Conservation (phyloP, 1,140 invertebrate genomes). For the Lysiphlebus fabarum region DNA sequence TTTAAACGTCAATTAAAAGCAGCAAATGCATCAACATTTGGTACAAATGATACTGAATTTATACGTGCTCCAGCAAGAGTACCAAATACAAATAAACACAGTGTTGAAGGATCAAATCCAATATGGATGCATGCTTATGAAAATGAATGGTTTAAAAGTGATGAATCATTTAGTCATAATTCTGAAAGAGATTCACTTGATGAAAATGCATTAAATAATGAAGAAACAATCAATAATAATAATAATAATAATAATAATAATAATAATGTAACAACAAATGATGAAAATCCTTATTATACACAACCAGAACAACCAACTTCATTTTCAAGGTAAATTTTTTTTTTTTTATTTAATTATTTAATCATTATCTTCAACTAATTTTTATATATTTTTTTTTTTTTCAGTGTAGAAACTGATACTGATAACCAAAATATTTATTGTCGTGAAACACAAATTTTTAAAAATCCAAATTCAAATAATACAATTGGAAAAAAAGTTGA, state of each 20-base stretch:
- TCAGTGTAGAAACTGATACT: slow-evolving; percentile 42
- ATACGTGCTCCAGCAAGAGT: slow-evolving; percentile 71
- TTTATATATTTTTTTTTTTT: slow-evolving; percentile 28
- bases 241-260: slow-evolving; percentile 59
- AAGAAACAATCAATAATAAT: slow-evolving; percentile 58
- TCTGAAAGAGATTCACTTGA: slow-evolving; percentile 84
- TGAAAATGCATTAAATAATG: slow-evolving; percentile 75
- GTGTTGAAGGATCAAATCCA: slow-evolving; percentile 89
- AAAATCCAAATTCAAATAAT: slow-evolving; percentile 55
- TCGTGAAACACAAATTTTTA: slow-evolving; percentile 52
- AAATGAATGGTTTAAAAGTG: slow-evolving; percentile 91
- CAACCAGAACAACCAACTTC: slow-evolving; percentile 53
- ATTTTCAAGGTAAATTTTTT: slow-evolving; percentile 45
- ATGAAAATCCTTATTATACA: slow-evolving; percentile 64
- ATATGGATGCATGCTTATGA: slow-evolving; percentile 94
- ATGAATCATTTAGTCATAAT: slow-evolving; percentile 70
- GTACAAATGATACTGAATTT: slow-evolving; percentile 74
- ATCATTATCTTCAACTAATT: background rate
- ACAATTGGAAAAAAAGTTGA: slow-evolving; percentile 74
- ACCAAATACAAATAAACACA: slow-evolving; percentile 92
- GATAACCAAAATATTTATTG: slow-evolving; percentile 52
- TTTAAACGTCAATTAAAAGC: slow-evolving; percentile 88
- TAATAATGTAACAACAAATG: slow-evolving; percentile 53
- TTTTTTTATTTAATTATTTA: slow-evolving; percentile 11
- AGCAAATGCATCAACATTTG: slow-evolving; percentile 87